These are phyloP conservation scores for Magallana ariakensis DNA, from an alignment of 1,140 invertebrate species.

Conservation along the genomic window DNA sequence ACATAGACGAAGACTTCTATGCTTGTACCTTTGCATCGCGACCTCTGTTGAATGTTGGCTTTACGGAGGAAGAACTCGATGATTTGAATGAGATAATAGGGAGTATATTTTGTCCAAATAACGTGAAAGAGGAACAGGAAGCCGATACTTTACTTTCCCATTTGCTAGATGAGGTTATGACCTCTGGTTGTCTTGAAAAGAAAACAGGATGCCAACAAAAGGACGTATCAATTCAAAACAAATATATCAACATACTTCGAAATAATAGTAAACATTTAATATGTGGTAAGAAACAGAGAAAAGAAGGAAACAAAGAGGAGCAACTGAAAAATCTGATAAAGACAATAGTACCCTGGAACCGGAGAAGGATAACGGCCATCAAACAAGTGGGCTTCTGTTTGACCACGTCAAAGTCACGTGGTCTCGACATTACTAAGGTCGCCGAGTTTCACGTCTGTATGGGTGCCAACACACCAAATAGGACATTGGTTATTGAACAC, in stretches of 20 bases:
- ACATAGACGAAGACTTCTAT: constrained; percentile 74
- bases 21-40: constrained; percentile 65
- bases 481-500: constrained; percentile 47
- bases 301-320: background rate
- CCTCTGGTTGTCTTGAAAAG: constrained; percentile 6
- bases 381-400: constrained; percentile 68
- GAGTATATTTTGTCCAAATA: constrained; percentile 63
- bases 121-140: constrained; percentile 56
- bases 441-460: constrained; percentile 60
- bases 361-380: constrained; percentile 41
- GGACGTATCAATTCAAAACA: background rate
- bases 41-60: constrained; percentile 56
- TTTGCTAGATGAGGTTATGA: constrained; percentile 39
- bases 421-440: constrained; percentile 35
- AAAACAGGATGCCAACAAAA: background rate
- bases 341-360: background rate
- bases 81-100: constrained; percentile 51
- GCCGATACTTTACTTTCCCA: constrained; percentile 58
- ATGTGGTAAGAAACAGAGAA: background rate
- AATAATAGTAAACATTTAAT: background rate
- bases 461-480: constrained; percentile 60
- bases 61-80: constrained; percentile 48
- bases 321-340: background rate
- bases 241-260: background rate
- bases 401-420: constrained; percentile 57